Evolutionary conservation across 2,888 invertebrate genomes (phyloP), one percentile per base, ranked within the genome.

Genomic region (Heliconius sara): DNA sequence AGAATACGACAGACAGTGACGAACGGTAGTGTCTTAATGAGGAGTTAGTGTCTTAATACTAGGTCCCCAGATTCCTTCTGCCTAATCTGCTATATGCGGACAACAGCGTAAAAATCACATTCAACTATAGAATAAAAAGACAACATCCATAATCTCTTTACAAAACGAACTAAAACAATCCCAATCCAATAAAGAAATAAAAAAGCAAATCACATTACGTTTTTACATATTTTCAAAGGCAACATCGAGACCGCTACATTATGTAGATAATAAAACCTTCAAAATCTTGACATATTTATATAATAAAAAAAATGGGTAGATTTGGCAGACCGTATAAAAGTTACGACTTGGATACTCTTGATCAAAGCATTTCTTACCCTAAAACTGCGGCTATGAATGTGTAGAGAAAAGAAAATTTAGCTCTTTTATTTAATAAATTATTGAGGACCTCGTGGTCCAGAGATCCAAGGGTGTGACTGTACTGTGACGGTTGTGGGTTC

Each of bases 261-360:
- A 81, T 82, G 78, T 78, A 65, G 79, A 80, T 79, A 73, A 79
- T 83, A 82, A 83, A 83, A 83, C 79, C 80, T 79, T 77, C 78
- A 57, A 72, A 73, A 80, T 81, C 72, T 68, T 80, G 78, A 82
- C 80, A 80, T 79, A 68, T 19, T 52, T 52, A 52, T 52, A 52
- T 19, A 52, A 52, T 39, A 68, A 68, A 43, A 79, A 77, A 73
- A 66, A 82, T 77, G 81, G 81, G 76, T 80, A 78, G 77, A 82
- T 82, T 80, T 80, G 70, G 78, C 80, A 78, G 81, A 80, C 80
- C 75, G 81, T 83, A 82, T 81, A 83, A 83, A 83, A 79, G 76
- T 83, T 83, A 83, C 82, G 83, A 83, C 81, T 81, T 43, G 57
- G 76, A 76, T 82, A 79, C 79, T 81, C 80, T 82, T 82, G 82